Base-by-base conservation (phyloP, 2,888 invertebrate species). In the Ennomos fuscantarius region DNA sequence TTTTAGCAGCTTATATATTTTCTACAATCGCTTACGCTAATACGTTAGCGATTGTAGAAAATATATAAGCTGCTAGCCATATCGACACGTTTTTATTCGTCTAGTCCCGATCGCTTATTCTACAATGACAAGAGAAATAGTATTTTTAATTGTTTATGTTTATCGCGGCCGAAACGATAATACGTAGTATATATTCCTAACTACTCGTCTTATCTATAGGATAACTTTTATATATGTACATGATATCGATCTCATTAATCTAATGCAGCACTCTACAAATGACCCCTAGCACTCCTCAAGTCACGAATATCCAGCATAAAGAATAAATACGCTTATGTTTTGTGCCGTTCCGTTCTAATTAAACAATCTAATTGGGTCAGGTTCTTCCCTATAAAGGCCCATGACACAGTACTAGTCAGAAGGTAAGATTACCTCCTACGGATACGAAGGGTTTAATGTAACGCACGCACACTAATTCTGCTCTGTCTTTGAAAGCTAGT, bases 351-450 rank as follows among this genome's bases (percentile, higher is more conserved):
- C 35, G 66, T 66, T 72, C 72, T 74, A 76, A 72, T 78, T 72
- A 70, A 70, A 72, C 66, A 78, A 75, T 72, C 60, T 74, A 78
- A 78, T 78, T 75, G 70, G 74, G 73, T 76, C 73, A 73, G 68
- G 59, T 48, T 63, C 48, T 68, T 66, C 49, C 50, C 49, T 58
- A 66, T 63, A 63, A 66, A 63, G 53, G 51, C 51, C 53, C 58
- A 43, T 43, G 34, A 8, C 35, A 10, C 34, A 34, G 44, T 9
- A 11, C 35, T 8, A 35, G 13, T 52, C 57, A 57, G 57, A 34
- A 44, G 10, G 48, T 24, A 24, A 24, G 52, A 32, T 8, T 37
- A 24, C 24, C 24, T 24, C 5, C 40, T 52, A 35, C n/a, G 24
- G 24, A 10, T 34, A 43, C 33, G 33, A 9, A 8, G 9, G 12